A percentile compares a stretch with the other conserved stretches of the same genome.
These are phyloP conservation scores for Mellilla xanthometata DNA, from an alignment of 2,888 invertebrate species.

Conservation along the genomic window DNA sequence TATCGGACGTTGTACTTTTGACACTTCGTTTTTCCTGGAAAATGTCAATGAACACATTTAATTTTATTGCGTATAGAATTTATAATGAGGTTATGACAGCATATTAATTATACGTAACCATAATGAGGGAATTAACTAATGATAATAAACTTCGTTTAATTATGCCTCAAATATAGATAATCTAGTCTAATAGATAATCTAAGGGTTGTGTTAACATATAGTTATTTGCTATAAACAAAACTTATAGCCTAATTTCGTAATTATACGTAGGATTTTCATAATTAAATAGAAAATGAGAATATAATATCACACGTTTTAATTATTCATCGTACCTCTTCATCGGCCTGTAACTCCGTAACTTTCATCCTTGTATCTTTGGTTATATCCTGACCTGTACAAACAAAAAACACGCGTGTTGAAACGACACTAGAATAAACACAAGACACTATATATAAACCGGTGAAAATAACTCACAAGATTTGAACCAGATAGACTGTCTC, in stretches of 20 bases:
- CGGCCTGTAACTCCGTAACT: constrained; percentile 70
- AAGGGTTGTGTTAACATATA: too few relatives aligned
- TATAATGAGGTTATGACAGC: not conserved
- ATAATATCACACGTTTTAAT: not conserved
- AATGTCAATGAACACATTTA: constrained; percentile 9
- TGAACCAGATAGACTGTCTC: constrained; percentile 55
- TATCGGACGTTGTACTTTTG: constrained; percentile 71
- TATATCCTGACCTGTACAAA: constrained; percentile 75
- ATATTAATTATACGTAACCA: too few relatives aligned
- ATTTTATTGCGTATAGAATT: not conserved
- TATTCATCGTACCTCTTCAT: constrained; percentile 66
- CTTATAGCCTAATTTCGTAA: too few relatives aligned
- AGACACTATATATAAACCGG: constrained; percentile 32
- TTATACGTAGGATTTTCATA: too few relatives aligned
- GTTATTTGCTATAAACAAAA: too few relatives aligned
- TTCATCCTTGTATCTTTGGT: constrained; percentile 78
- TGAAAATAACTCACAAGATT: constrained; percentile 67
- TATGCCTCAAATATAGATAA: not conserved
- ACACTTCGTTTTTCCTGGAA: constrained; percentile 78
- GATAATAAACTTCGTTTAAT: constrained; percentile 8
- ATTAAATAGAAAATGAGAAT: too few relatives aligned
- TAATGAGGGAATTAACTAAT: not conserved
- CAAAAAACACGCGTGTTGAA: constrained; percentile 44
- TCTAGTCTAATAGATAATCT: too few relatives aligned
- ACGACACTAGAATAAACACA: constrained; percentile 51